These are phyloP conservation scores for Saguinus imperator DNA, from an alignment of 2,113 vertebrate species.

Conservation along the genomic window DNA sequence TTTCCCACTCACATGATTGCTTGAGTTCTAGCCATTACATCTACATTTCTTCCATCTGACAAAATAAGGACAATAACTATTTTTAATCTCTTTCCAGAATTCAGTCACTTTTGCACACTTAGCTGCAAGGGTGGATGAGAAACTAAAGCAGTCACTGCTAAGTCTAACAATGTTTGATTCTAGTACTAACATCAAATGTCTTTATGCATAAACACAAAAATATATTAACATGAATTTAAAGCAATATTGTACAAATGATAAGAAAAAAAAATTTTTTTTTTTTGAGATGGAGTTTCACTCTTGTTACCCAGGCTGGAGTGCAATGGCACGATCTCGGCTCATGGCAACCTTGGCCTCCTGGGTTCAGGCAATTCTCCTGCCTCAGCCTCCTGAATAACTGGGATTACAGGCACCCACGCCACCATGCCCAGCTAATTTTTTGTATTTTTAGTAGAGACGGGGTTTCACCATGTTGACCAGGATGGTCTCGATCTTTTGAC, in stretches of 20 bases:
- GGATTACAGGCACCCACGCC: too few species aligned
- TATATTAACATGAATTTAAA: not conserved
- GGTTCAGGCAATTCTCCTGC: too few species aligned
- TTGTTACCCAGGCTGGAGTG: too few species aligned
- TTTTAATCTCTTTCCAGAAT: not conserved
- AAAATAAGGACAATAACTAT: not conserved
- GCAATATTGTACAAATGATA: not conserved
- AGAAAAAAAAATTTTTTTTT: too few species aligned
- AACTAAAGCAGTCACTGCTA: not conserved
- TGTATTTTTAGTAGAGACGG: too few species aligned
- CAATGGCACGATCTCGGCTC: too few species aligned
- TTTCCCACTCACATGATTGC: not conserved
- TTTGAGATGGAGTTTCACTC: too few species aligned
- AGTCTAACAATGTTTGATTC: not conserved
- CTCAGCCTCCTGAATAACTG: too few species aligned
- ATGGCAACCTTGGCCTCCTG: too few species aligned
- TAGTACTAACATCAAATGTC: not conserved
- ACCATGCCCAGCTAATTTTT: too few species aligned
- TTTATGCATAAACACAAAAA: not conserved
- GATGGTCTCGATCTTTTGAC: too few species aligned
- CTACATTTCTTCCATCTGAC: not conserved
- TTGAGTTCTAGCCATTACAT: not conserved
- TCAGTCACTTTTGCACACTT: not conserved
- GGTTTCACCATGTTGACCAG: too few species aligned
- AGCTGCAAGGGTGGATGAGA: not conserved